Percentiles rank a stretch among this genome's conserved stretches.
These are phyloP conservation scores for Spea hammondii DNA, from an alignment of 2,797 vertebrate genomes.

Conservation along the genomic window DNA sequence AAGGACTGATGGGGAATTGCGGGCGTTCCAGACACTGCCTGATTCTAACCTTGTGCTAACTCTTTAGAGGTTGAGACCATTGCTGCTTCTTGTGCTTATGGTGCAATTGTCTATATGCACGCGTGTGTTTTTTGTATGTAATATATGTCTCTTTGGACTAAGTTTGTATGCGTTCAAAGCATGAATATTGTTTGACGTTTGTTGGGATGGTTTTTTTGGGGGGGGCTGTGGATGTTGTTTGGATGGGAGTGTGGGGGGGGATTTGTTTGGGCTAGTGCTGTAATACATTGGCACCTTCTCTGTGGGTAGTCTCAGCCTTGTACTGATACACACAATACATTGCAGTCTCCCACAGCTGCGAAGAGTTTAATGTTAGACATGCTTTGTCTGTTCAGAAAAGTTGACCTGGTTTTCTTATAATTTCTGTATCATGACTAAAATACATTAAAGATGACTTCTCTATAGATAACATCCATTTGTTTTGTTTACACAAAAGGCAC, in stretches of 20 bases:
- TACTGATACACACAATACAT: neutral
- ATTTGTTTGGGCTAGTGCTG: neutral
- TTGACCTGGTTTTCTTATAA: constrained; percentile 2
- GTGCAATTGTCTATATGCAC: too few relatives aligned
- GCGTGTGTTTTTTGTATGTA: neutral
- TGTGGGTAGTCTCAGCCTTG: neutral
- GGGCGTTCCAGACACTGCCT: too few relatives aligned
- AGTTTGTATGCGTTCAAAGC: neutral
- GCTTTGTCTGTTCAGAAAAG: constrained; percentile 2
- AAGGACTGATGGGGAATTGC: too few relatives aligned
- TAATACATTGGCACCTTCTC: constrained; percentile 1
- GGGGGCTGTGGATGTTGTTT: too few relatives aligned
- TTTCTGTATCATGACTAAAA: neutral
- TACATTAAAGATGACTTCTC: neutral
- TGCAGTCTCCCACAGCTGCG: neutral
- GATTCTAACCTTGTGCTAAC: too few relatives aligned
- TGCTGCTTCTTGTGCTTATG: too few relatives aligned
- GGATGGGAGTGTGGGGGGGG: too few relatives aligned
- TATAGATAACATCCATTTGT: neutral
- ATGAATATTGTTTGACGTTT: neutral
- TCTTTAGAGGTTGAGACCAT: too few relatives aligned
- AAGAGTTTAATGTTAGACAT: neutral
- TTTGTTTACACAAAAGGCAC: neutral
- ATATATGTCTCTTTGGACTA: neutral
- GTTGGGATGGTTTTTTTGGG: neutral